phyloP scores from a whole-genome alignment of 1,140 invertebrate species.

The Ganaspis sp. region DNA sequence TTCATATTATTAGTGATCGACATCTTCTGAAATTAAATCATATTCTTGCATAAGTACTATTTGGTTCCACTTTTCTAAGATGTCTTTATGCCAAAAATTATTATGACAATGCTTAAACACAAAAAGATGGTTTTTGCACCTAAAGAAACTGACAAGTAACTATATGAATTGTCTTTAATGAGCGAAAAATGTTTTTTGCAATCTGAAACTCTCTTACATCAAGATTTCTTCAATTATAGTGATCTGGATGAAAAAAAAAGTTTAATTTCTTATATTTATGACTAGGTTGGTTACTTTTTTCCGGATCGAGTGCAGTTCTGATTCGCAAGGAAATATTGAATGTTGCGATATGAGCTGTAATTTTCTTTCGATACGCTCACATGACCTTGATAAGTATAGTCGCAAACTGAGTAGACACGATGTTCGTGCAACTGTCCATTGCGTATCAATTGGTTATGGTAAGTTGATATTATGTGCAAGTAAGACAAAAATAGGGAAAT shows the following conservation, averaged over 20 bases:
- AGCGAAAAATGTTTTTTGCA: not conserved
- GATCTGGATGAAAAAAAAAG: not conserved
- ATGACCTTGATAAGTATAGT: slow-evolving; percentile 14
- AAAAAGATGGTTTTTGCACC: too few species aligned
- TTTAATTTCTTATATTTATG: not conserved
- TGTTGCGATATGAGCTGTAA: not conserved
- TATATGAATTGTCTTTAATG: not conserved
- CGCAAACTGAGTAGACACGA: not conserved
- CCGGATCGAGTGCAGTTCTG: not conserved
- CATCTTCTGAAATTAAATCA: too few species aligned
- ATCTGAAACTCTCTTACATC: not conserved
- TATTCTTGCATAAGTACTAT: too few species aligned
- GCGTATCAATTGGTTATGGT: not conserved
- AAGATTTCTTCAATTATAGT: not conserved
- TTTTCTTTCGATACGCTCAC: slow-evolving; percentile 28
- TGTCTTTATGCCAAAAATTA: too few species aligned
- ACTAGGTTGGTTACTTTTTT: not conserved
- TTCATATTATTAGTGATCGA: too few species aligned
- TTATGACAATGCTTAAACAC: too few species aligned
- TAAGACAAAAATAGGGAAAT: not conserved
- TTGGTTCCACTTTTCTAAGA: too few species aligned
- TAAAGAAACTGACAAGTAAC: too few species aligned
- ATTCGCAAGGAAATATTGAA: slow-evolving; percentile 13
- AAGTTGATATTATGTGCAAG: not conserved
- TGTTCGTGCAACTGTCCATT: not conserved